A percentile compares a stretch with the other conserved stretches of the same genome.
Evolutionary conservation across 2,797 vertebrate species (phyloP).

Genomic region (Myotis findleyi): DNA sequence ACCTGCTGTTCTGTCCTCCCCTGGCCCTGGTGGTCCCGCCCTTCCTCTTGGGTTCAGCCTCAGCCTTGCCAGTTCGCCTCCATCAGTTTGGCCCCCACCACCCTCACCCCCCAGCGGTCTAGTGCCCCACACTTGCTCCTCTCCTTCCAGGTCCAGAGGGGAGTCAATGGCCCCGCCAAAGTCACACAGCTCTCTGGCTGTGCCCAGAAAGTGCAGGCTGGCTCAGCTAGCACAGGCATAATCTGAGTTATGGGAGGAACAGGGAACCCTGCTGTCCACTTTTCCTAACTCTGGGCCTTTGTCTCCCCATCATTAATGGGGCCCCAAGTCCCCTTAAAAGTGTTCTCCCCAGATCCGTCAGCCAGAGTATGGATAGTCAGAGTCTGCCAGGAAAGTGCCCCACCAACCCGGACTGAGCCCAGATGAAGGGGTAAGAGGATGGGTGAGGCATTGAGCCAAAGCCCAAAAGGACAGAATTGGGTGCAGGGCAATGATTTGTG

Average conservation of each 20-base stretch:
- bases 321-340: neutral
- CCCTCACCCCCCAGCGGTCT: neutral
- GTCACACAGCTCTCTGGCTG: neutral
- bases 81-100: rapidly evolving
- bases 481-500: neutral
- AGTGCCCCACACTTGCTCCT: neutral
- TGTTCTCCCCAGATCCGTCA: neutral
- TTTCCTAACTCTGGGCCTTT: neutral
- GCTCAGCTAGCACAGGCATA: neutral
- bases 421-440: neutral
- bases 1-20: conserved; percentile 33
- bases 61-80: neutral
- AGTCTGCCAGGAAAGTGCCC: neutral
- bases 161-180: neutral
- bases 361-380: no score
- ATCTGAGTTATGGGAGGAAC: neutral
- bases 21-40: neutral
- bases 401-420: neutral
- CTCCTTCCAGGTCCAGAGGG: neutral
- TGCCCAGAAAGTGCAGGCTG: neutral
- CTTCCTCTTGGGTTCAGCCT: neutral
- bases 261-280: neutral
- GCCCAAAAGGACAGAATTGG: neutral
- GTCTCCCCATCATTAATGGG: neutral
- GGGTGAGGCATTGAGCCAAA: neutral